Evolutionary conservation across 2,888 invertebrate species (phyloP).

Genomic region (Mantis religiosa): DNA sequence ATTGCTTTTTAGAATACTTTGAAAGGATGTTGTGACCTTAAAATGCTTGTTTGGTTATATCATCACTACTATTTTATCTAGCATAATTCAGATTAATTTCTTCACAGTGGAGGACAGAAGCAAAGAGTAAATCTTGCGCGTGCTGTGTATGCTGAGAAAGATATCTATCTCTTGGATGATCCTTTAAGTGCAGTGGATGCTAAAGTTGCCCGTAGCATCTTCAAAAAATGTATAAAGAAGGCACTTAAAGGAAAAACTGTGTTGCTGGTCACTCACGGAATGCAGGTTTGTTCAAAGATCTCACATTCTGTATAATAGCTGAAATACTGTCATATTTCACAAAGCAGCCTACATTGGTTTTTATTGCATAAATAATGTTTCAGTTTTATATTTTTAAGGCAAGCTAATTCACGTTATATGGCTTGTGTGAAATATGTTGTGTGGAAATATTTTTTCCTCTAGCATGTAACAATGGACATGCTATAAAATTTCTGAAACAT

Average conservation of each 20-base stretch:
- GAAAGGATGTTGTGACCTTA: too few relatives aligned
- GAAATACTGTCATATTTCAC: not conserved
- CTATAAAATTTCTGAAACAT: too few relatives aligned
- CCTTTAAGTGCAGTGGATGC: constrained; percentile 55
- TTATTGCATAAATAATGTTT: not conserved
- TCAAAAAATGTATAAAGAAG: constrained; percentile 45
- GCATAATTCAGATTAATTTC: not conserved
- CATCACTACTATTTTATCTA: too few relatives aligned
- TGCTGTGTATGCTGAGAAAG: constrained; percentile 45
- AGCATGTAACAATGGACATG: too few relatives aligned
- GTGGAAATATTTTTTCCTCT: too few relatives aligned
- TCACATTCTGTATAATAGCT: not conserved
- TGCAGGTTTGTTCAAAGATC: constrained; percentile 36
- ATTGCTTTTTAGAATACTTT: too few relatives aligned
- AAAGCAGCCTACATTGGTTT: not conserved
- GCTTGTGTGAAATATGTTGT: not conserved
- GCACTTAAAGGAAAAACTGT: constrained; percentile 41
- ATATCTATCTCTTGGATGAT: constrained; percentile 53
- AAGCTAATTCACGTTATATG: not conserved
- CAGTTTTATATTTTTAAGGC: not conserved
- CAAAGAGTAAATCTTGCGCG: constrained; percentile 47
- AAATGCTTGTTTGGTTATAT: too few relatives aligned
- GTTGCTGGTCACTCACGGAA: constrained; percentile 42
- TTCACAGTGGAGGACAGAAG: constrained; percentile 45
- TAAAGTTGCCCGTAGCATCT: constrained; percentile 54